Base-by-base conservation (phyloP, 2,113 vertebrate species). In the Hipposideros armiger region DNA sequence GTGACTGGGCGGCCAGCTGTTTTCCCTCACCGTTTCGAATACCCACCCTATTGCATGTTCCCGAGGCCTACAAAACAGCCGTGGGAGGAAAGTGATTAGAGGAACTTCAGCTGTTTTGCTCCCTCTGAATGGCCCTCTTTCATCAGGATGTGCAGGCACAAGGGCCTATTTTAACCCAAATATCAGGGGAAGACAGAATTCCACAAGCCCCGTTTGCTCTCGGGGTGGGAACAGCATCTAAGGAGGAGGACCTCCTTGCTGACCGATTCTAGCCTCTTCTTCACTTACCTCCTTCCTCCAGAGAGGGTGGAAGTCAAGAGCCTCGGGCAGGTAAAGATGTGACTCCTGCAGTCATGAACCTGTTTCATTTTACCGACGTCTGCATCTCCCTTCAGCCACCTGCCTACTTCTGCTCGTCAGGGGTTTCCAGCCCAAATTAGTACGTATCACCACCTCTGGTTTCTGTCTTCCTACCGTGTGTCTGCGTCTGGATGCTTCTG, bases 111-210 rank as follows among this genome's bases (percentile, higher is more conserved):
- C 86, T 76, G 92, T 74, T 76, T 58, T 47, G 84, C 87, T 87
- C 64, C 54, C 81, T 85, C 80, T 98, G 86, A 98, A 98, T 98
- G 94, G 96, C 81, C 80, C 50, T 81, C 95, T 97, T 98, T 98
- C 96, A 97, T 97, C 50, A 62, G 42, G 54, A 84, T 50, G 58
- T 80, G 91, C 93, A 32, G 80, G 80, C 93, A 97, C 97, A 97
- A 97, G 97, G 93, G 93, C 97, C 95, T 97, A 97, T 96, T 94
- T 82, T 76, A 95, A 78, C 78, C 94, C 87, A 30, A 90, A 95
- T 91, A 94, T 96, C 97, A 93, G 95, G 90, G 88, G n/a, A 90
- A 91, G 88, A 89, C 67, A 70, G 92, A 56, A 64, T 50, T 66
- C 92, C 94, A 81, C 60, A 80, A 93, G 96, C 88, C 88, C 94